Evolutionary conservation across 2,888 invertebrate species (phyloP).

Genomic region (Sarcophaga subvicina): DNA sequence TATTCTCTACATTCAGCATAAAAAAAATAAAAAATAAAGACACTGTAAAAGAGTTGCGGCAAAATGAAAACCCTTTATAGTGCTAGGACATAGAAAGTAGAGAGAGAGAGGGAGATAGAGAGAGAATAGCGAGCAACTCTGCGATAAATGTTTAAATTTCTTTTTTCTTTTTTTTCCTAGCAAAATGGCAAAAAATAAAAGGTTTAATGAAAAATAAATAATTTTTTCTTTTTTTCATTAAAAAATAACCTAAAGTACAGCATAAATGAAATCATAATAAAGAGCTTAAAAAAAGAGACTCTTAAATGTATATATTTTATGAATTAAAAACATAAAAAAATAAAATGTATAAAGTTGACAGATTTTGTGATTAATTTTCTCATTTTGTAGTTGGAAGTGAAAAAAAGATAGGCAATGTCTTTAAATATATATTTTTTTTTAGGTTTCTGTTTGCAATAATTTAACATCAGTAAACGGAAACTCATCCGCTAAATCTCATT

Average conservation of each 20-base stretch:
- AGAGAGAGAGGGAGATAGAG: not conserved
- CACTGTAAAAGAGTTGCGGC: not conserved
- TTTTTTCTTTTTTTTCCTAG: not conserved
- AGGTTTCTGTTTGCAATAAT: too few species aligned
- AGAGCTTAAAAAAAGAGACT: not conserved
- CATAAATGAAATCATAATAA: conserved; percentile 21
- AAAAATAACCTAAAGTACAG: not conserved
- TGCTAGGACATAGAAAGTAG: not conserved
- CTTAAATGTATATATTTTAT: conserved; percentile 19
- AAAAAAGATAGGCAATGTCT: too few species aligned
- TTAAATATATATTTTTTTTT: too few species aligned
- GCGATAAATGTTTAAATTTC: conserved; percentile 5
- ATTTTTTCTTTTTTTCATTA: not conserved
- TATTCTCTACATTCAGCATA: not conserved
- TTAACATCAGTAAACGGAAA: too few species aligned
- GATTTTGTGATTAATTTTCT: not conserved
- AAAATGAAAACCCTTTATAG: conserved; percentile 2
- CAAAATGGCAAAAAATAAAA: not conserved
- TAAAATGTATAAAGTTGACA: not conserved
- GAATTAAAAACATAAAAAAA: not conserved
- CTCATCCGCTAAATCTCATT: too few species aligned
- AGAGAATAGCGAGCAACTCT: not conserved
- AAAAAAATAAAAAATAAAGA: not conserved
- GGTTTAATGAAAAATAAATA: conserved; percentile 33
- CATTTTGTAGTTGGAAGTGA: not conserved